Base-by-base conservation (phyloP, 1,140 invertebrate species). In the Agrypnia vestita region DNA sequence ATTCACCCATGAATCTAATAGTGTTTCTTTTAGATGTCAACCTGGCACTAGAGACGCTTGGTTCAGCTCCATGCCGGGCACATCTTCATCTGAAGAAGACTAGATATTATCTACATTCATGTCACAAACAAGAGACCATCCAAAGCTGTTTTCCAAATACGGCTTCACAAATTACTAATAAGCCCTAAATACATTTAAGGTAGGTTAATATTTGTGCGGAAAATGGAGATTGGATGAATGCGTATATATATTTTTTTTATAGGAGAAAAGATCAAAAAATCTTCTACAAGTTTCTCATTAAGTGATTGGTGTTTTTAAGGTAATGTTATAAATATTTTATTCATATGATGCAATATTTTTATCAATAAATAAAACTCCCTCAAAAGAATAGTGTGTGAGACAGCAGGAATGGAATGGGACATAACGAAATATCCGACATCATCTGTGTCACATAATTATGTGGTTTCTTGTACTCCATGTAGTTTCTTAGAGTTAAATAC, bases 51-150 rank as follows among this genome's bases (percentile, higher is more conserved):
- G 92, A 77, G 92, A 92, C 82, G 91, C 91, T 83, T 93, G 92
- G 92, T 93, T 93, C 84, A 92, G 90, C 80, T 90, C 91, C 13
- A 92, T 93, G 89, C 92, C 92, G 55, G 91, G 91, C 84, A 91
- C 86, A 61, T 88, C 88, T 61, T 88, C 87, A 59, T 89, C 88
- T 3, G 88, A 89, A 25, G 88, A 89, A 72, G 88, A 89, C 59
- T 83, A 78, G 76, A 25, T 35, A 35, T 35, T 35, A 35, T 35
- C 1, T 35, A 35, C 15, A n/a, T 51, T 35, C 47, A 56, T 46
- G 43, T n/a, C 53, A 51, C 47, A 73, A 21, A 35, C 71, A 15
- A 75, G 15, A 67, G 69, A 80, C 64, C 78, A 82, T 82, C 78
- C 78, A 69, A 56, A 11, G 69, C 43, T 76, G 76, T 43, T 35